Evolutionary conservation across 1,140 invertebrate genomes (phyloP), one percentile per base, ranked within the genome.

Genomic region (Papilio helenus): DNA sequence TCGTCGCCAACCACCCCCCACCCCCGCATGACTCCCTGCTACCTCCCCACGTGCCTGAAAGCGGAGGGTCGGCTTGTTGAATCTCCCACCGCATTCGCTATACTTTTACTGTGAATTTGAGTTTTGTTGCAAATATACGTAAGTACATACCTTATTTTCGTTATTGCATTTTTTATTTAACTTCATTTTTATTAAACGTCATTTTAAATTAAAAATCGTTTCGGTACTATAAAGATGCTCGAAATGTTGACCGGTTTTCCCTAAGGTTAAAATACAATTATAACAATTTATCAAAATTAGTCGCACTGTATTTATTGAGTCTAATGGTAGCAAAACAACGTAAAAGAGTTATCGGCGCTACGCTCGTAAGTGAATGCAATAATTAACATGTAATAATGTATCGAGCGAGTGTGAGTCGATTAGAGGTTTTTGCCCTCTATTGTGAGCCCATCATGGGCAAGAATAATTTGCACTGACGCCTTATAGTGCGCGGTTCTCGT

Each of bases 361-460:
- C 20, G 72, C 39, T 39, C 42, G 18, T 72, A 44, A 72, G 68
- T 72, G 68, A 73, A 73, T 49, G 72, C 72, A 73, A 46, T 73
- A 73, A 73, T 73, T 73, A 73, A 73, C 72, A 73, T 73, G 72
- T 73, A 46, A 73, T 73, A 73, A 73, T 73, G 72, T 73, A 73
- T 46, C 72, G 2, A 73, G 42, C 20, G 20, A 73, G 72, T 73
- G 72, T 73, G 20, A 73, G 72, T 73, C 72, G 72, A 73, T 73
- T 73, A 73, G 72, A 73, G 72, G 72, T 73, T 73, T 73, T 73
- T 73, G 72, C 72, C 72, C 72, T 49, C 72, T 20, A 73, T 73
- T 73, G 72, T 73, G 42, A 73, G 44, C 72, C 72, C 42, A 73
- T 73, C 72, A 73, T 73, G 72, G 72, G 42, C 72, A 73, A 73